These are phyloP conservation scores for Rissa tridactyla DNA, from an alignment of 2,113 vertebrate genomes.

Conservation along the genomic window DNA sequence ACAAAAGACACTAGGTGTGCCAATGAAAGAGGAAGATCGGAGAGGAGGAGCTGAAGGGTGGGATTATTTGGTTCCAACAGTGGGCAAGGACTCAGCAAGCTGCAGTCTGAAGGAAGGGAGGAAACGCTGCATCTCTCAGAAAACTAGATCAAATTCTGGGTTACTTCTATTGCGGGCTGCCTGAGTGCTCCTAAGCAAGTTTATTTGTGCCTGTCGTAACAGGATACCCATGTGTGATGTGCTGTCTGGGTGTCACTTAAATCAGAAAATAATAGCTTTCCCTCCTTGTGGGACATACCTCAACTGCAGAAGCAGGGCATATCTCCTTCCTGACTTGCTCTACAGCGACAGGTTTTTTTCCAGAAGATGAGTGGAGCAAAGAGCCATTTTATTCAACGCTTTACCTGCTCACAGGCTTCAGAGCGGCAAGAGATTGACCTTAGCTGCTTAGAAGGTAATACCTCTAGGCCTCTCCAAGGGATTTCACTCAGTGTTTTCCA, in stretches of 20 bases:
- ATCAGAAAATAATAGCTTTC: background rate
- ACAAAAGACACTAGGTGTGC: background rate
- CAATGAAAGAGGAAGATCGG: background rate
- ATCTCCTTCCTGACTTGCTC: background rate
- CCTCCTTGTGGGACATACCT: background rate
- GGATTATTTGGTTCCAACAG: background rate
- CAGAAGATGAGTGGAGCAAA: background rate
- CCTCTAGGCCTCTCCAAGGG: background rate
- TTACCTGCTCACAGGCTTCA: background rate
- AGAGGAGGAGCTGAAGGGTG: background rate
- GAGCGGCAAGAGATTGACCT: background rate
- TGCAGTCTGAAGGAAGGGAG: background rate
- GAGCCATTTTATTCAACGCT: rapidly evolving
- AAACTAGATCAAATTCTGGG: background rate
- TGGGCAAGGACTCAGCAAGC: background rate
- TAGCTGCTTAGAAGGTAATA: background rate
- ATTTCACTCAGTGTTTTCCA: background rate
- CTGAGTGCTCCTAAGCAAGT: background rate
- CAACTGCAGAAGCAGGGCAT: background rate
- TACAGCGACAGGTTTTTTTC: background rate
- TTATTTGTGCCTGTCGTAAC: background rate
- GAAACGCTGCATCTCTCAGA: background rate
- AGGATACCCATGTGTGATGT: background rate
- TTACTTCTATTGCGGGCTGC: background rate
- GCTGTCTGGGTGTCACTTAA: background rate